Evolutionary conservation across 2,113 vertebrate genomes (phyloP), one percentile per base, ranked within the genome.

Genomic region (Alethe diademata): DNA sequence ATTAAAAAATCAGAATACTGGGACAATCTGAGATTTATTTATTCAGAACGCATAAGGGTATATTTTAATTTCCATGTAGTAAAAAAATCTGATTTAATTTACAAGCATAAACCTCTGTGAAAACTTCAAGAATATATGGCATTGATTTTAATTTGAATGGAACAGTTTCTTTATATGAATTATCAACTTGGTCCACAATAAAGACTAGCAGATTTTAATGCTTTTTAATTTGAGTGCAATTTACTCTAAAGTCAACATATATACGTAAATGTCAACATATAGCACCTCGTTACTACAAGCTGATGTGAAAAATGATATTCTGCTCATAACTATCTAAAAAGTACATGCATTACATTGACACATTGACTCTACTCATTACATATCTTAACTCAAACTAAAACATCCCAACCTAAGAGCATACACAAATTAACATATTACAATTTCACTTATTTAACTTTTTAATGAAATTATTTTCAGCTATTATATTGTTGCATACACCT

Each of bases 21-120:
- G 16, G 14, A 67, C 5, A 86, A 58, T 14, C 8, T 33, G 20
- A 60, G 17, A 48, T 75, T 74, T 40, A 58, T 75, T 75, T 47
- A 22, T 61, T 78, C 33, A 75, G 19, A 19, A 42, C 35, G 5
- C 0, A 0, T n/a, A 51, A 20, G 1, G 35, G 7, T 12, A 2
- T 29, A 50, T 62, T 81, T 78, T 65, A 5, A 48, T 35, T 51
- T 65, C 4, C 7, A n/a, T 11, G 18, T 7, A 53, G 8, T 33
- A 6, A 50, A 67, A 78, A 72, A 43, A 0, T 0, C 8, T 7
- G 4, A 67, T 29, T 14, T 42, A 0, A 53, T 70, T 87, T 80
- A 67, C 4, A 62, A 23, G 15, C 3, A 71, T 6, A 66, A 51
- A 38, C 2, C 0, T 20, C 4, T 64, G 28, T 4, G 23, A 12